phyloP scores from a whole-genome alignment of 2,113 vertebrate genomes.

The Panurus biarmicus region DNA sequence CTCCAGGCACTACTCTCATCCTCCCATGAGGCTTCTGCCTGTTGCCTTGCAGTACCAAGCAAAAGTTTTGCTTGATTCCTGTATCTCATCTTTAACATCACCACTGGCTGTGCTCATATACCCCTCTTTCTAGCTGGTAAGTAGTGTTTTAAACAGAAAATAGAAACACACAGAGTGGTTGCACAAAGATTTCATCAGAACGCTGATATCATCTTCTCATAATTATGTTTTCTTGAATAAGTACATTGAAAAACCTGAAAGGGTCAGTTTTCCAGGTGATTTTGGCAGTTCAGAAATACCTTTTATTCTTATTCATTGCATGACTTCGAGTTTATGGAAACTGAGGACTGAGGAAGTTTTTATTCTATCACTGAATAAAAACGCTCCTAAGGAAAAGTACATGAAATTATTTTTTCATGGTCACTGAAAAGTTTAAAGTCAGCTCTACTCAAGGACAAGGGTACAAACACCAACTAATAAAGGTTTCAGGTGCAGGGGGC shows the following conservation, averaged over 20 bases:
- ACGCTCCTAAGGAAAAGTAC: background rate
- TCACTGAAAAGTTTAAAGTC: background rate
- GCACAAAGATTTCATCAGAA: background rate
- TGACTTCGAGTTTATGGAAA: background rate
- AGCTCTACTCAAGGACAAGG: background rate
- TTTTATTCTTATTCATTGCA: background rate
- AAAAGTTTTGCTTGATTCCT: background rate
- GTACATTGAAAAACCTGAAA: background rate
- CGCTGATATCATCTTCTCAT: background rate
- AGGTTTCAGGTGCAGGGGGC: accelerated
- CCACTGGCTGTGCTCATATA: background rate
- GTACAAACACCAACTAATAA: background rate
- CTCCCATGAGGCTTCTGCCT: background rate
- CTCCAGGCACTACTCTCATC: background rate
- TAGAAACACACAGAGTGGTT: background rate
- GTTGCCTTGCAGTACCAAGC: background rate
- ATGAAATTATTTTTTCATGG: background rate
- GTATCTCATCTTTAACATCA: background rate
- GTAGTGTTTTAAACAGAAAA: background rate
- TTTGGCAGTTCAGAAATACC: background rate
- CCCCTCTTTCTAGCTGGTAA: background rate
- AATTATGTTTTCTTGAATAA: background rate
- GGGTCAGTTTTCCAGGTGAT: background rate
- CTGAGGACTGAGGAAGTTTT: background rate
- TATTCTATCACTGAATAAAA: background rate